Base-by-base conservation (phyloP, 2,888 invertebrate species). In the Ferdinandea cuprea region DNA sequence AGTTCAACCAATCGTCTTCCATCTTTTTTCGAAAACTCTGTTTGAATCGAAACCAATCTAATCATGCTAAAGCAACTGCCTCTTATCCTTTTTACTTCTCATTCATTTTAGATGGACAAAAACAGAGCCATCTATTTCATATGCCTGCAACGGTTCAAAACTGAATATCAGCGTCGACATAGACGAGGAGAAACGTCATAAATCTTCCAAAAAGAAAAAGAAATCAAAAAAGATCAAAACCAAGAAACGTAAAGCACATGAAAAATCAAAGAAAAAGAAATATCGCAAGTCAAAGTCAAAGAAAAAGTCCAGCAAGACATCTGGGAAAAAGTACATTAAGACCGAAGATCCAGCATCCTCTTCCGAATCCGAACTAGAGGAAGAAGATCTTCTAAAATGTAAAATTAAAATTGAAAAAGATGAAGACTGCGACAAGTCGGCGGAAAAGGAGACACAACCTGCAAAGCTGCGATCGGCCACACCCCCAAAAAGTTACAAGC, bases 401-500 rank as follows among this genome's bases (percentile, higher is more conserved):
- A 9, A 4, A 40, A 46, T 54, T 4, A 74, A 76, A 61, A 6
- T 37, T 3, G 61, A 65, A 15, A 50, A 72, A 21, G 69, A 68
- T 28, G 72, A 77, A 30, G 25, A 61, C 19, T 25, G 25, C 44
- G 46, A 61, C 17, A 19, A 44, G 13, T 1, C 9, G 35, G 15
- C n/a, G 2, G 54, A 44, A 6, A 19, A 54, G 7, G 68, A 61
- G 11, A 72, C 72, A 54, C 21, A 35, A n/a, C 15, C 72, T 8
- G 11, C 37, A 11, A 77, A 68, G 17, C 40, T 0, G 5, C 72
- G 83, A 17, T 61, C 78, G 0, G 56, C 61, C 15, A 78, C 77
- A 0, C 77, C 78, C 6, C 83, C 83, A 6, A 83, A 68, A 50
- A 83, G 83, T 17, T 83, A 83, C n/a, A 78, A 77, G n/a, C 54